A percentile compares a stretch with the other conserved stretches of the same genome.
Conservation (phyloP, 2,113 vertebrate species). For the Gallinago jamesoni region DNA sequence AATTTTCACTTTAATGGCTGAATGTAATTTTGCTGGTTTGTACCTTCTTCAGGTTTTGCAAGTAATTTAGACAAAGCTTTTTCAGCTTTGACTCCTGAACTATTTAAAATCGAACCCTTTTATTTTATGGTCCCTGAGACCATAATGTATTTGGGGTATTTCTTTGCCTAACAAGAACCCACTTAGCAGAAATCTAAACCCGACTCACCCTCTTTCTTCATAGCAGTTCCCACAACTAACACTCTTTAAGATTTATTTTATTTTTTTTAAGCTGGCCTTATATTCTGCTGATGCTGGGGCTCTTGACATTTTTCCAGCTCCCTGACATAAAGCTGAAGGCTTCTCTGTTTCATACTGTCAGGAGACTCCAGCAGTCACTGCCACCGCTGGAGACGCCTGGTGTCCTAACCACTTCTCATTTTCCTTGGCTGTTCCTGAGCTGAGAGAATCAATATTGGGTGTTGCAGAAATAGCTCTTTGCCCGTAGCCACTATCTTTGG, state of each 20-base stretch:
- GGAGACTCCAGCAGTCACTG: neutral
- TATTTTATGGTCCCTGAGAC: neutral
- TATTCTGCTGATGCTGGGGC: neutral
- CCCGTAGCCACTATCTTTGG: neutral
- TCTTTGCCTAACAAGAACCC: neutral
- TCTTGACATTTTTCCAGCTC: neutral
- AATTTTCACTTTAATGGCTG: neutral
- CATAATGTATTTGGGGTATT: neutral
- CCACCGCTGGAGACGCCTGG: neutral
- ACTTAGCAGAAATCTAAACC: neutral
- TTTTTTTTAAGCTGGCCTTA: neutral
- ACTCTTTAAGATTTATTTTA: neutral
- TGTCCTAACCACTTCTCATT: neutral
- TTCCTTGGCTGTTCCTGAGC: constrained; percentile 5
- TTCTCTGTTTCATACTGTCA: neutral
- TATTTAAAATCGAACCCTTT: neutral
- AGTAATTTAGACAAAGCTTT: neutral
- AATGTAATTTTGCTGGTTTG: neutral
- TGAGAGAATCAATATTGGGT: neutral
- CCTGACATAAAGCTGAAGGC: neutral
- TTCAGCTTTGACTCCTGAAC: neutral
- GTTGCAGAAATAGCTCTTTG: neutral
- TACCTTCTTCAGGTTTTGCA: neutral
- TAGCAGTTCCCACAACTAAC: neutral
- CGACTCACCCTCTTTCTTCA: neutral